These are phyloP conservation scores for Helicoverpa armigera DNA, from an alignment of 1,140 invertebrate species.

Conservation along the genomic window DNA sequence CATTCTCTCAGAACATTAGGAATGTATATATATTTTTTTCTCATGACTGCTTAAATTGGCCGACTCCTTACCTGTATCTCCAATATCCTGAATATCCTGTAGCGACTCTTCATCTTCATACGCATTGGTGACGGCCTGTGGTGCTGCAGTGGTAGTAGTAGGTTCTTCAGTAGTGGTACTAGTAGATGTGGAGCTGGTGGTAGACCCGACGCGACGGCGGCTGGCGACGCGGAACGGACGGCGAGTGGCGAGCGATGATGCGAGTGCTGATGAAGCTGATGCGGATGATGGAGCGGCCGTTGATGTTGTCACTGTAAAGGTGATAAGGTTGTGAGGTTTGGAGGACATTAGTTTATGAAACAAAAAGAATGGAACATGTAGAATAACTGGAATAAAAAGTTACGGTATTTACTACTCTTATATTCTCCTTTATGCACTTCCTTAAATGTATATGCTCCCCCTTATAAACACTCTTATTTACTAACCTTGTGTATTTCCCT, in stretches of 20 bases:
- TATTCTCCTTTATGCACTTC: no score
- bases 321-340: neutral
- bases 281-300: slow-evolving; percentile 49
- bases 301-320: slow-evolving; percentile 50
- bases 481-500: neutral
- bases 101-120: slow-evolving; percentile 73
- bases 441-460: no score
- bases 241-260: slow-evolving; percentile 51
- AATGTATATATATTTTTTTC: no score
- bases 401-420: no score
- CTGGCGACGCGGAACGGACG: slow-evolving; percentile 71
- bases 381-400: no score
- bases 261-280: slow-evolving; percentile 34
- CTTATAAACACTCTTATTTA: neutral
- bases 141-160: slow-evolving; percentile 56
- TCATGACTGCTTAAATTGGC: no score
- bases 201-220: slow-evolving; percentile 64
- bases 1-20: no score
- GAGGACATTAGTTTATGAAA: no score
- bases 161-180: slow-evolving; percentile 56
- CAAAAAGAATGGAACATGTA: no score
- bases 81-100: slow-evolving; percentile 79
- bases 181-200: slow-evolving; percentile 55
- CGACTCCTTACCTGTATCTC: slow-evolving; percentile 67
- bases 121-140: slow-evolving; percentile 53